Conservation (phyloP, 2,888 invertebrate species). For the Drosophila borborema region DNA sequence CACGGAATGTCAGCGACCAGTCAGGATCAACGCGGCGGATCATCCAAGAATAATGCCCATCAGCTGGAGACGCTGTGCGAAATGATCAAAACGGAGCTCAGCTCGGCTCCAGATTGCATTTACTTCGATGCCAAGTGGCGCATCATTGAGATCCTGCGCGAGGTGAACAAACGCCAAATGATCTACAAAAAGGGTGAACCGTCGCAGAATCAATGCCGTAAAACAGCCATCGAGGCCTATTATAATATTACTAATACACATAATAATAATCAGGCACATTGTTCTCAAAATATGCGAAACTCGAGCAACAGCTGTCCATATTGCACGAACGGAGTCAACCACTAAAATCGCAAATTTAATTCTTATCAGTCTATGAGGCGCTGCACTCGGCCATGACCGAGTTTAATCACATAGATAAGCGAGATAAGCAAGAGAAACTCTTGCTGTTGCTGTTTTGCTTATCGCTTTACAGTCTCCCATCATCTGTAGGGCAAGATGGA, state of each 20-base stretch:
- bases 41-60: background rate
- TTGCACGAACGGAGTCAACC: slow-evolving; percentile 26
- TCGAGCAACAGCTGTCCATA: slow-evolving; percentile 4
- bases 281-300: background rate
- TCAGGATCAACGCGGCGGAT: background rate
- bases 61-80: slow-evolving; percentile 73
- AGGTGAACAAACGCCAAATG: slow-evolving; percentile 70
- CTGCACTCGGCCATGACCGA: slow-evolving; percentile 34
- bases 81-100: slow-evolving; percentile 66
- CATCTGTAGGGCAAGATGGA: slow-evolving; percentile 43
- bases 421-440: slow-evolving; percentile 49
- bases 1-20: too few relatives aligned
- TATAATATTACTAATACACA: background rate
- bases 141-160: slow-evolving; percentile 71
- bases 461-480: slow-evolving; percentile 29
- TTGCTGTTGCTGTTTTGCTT: background rate
- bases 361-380: slow-evolving; percentile 42
- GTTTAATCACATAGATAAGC: slow-evolving; percentile 55
- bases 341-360: background rate
- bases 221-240: background rate
- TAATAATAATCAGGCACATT: background rate
- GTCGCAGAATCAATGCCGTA: background rate
- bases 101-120: slow-evolving; percentile 62
- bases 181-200: slow-evolving; percentile 32
- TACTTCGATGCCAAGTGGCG: slow-evolving; percentile 79